Evolutionary conservation across 2,888 invertebrate species (phyloP), one percentile per base, ranked within the genome.

Genomic region (Eristalis pertinax): DNA sequence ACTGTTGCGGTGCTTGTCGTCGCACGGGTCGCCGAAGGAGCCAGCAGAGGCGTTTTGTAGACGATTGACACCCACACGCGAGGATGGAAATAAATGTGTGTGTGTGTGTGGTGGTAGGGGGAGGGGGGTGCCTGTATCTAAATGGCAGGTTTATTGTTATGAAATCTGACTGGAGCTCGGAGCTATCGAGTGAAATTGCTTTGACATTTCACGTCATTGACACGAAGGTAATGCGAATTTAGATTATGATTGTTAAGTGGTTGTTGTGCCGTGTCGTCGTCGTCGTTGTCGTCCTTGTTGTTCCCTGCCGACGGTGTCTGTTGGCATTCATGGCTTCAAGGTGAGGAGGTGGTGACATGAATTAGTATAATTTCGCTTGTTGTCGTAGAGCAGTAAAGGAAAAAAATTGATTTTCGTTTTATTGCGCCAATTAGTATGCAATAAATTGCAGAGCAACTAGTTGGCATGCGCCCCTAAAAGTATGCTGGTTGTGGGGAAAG

Each of bases 201-300:
- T 73, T 87, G 87, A 84, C 87, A 87, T 84, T 84, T 79, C 72
- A 79, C 87, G 87, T 84, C 87, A 87, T 72, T 80, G 79, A 64
- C 62, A 79, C 68, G 75, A 69, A 73, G 74, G 58, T 76, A 76
- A 79, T 80, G 41, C 56, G 84, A 65, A 87, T 64, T 75, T 72
- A 70, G 72, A 80, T 84, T 80, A 77, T 84, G 79, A 79, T 74
- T 87, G 83, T 76, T 73, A 87, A 87, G 78, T 83, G 86, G 67
- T 78, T 86, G 85, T 78, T 81, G 19, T 78, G 74, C 68, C 76
- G 72, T 67, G 76, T 76, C 69, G 56, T 75, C 65, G 67, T 58
- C 24, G 19, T 56, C 41, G 67, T 65, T 50, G 56, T 75, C 65
- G 67, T 58, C 24, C 26, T 56, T 56, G 67, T 65, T 50, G 32